Conservation (phyloP, 1,140 invertebrate genomes). For the Euborellia annulipes region DNA sequence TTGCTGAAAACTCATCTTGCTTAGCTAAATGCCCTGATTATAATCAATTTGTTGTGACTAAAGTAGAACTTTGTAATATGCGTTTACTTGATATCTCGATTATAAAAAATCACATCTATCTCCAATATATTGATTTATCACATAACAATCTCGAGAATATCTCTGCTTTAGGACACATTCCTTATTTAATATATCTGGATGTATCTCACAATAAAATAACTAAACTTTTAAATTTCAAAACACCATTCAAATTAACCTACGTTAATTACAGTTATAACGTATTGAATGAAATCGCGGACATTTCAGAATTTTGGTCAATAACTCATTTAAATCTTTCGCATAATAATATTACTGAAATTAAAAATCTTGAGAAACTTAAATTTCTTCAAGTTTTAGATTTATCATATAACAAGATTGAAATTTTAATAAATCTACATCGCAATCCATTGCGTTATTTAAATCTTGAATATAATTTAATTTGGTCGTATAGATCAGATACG, state of each 20-base stretch:
- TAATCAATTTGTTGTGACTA: constrained; percentile 14
- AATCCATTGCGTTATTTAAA: constrained; percentile 8
- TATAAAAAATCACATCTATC: constrained; percentile 13
- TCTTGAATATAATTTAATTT: constrained; percentile 11
- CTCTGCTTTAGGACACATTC: constrained; percentile 12
- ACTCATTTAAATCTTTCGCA: constrained; percentile 18
- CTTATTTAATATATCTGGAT: constrained; percentile 20
- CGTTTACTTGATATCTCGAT: constrained; percentile 14
- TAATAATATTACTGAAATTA: constrained; percentile 16
- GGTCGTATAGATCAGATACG: constrained; percentile 3
- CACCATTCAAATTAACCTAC: constrained; percentile 17
- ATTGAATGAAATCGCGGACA: constrained; percentile 14
- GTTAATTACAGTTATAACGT: constrained; percentile 18
- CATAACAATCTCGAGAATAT: constrained; percentile 15
- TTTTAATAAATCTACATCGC: constrained; percentile 9
- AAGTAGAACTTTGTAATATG: constrained; percentile 15
- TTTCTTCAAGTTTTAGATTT: constrained; percentile 13
- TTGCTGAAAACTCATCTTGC: constrained; percentile 14
- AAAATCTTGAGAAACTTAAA: constrained; percentile 15
- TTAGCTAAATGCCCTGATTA: constrained; percentile 14
- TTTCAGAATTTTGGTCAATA: constrained; percentile 20
- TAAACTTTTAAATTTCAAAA: constrained; percentile 17
- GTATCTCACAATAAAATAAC: constrained; percentile 17
- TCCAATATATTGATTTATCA: constrained; percentile 20
- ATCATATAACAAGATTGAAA: constrained; percentile 12